Percentiles rank a stretch among this genome's conserved stretches.
These are phyloP conservation scores for Andrena haemorrhoa DNA, from an alignment of 2,888 invertebrate species.

Conservation along the genomic window DNA sequence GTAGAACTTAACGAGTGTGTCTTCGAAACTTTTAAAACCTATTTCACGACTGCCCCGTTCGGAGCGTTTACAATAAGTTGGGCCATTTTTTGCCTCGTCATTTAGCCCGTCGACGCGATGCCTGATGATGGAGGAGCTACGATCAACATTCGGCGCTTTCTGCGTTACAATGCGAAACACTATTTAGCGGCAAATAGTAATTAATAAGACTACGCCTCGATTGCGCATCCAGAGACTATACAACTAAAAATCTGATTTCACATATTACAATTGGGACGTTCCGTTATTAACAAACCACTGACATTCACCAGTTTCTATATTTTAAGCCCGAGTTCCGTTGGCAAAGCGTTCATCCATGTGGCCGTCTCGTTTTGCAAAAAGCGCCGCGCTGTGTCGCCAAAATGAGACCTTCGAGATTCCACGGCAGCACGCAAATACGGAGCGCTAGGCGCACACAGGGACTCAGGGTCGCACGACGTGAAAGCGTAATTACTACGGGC, in stretches of 20 bases:
- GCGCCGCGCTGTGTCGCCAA: background rate
- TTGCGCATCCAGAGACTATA: too few species aligned
- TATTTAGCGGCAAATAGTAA: background rate
- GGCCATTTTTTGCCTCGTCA: constrained; percentile 36
- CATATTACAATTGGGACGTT: too few species aligned
- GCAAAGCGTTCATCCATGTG: background rate
- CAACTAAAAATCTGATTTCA: too few species aligned
- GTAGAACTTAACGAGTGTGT: constrained; percentile 59
- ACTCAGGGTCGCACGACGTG: constrained; percentile 66
- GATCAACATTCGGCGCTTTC: constrained; percentile 3
- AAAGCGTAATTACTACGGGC: constrained; percentile 78
- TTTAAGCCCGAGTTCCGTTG: background rate
- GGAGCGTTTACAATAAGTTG: background rate
- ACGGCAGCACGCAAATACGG: constrained; percentile 36
- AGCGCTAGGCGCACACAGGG: constrained; percentile 44
- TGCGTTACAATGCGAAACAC: constrained; percentile 43
- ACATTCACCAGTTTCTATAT: too few species aligned
- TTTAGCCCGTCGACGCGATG: constrained; percentile 27
- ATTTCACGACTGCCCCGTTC: constrained; percentile 37
- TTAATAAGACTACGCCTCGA: too few species aligned
- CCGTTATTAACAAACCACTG: too few species aligned
- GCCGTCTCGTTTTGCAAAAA: background rate
- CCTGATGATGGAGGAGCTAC: background rate
- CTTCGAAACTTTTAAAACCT: constrained; percentile 60
- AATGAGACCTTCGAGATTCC: background rate